Conservation (phyloP, 2,888 invertebrate species). For the Vesta saturnalis region DNA sequence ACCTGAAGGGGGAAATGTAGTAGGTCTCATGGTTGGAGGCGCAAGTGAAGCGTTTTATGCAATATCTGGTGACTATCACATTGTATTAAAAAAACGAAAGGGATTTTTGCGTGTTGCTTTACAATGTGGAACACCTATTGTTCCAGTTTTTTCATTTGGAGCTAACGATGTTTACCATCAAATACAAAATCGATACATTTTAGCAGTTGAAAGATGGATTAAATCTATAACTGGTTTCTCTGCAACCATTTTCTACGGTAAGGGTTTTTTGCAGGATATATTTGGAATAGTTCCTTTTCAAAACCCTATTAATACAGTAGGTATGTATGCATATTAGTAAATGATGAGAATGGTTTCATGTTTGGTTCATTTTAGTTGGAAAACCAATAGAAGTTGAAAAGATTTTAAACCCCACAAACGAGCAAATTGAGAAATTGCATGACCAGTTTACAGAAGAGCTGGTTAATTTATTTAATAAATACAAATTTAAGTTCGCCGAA, state of each 20-base stretch:
- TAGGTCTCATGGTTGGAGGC: constrained; percentile 86
- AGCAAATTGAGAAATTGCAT: constrained; percentile 82
- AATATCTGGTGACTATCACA: constrained; percentile 77
- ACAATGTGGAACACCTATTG: constrained; percentile 75
- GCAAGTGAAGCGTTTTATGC: constrained; percentile 88
- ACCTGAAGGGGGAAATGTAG: constrained; percentile 68
- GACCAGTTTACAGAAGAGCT: constrained; percentile 76
- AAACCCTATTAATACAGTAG: constrained; percentile 83
- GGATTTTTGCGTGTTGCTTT: constrained; percentile 62
- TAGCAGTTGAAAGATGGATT: constrained; percentile 74
- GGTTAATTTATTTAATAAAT: constrained; percentile 78
- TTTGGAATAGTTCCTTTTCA: constrained; percentile 88
- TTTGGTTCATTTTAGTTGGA: constrained; percentile 73
- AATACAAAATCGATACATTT: constrained; percentile 75
- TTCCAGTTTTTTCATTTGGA: constrained; percentile 91
- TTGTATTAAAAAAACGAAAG: constrained; percentile 79
- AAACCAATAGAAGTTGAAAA: constrained; percentile 81
- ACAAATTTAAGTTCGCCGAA: constrained; percentile 80
- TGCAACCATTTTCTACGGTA: constrained; percentile 78
- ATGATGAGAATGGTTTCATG: not conserved
- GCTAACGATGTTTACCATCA: constrained; percentile 89
- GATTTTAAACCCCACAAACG: constrained; percentile 75
- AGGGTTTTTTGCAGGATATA: constrained; percentile 92
- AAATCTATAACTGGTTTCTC: constrained; percentile 77
- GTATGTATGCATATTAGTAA: constrained; percentile 66